Evolutionary conservation across 1,140 invertebrate genomes (phyloP), one percentile per base, ranked within the genome.

Genomic region (Bombus consobrinus): DNA sequence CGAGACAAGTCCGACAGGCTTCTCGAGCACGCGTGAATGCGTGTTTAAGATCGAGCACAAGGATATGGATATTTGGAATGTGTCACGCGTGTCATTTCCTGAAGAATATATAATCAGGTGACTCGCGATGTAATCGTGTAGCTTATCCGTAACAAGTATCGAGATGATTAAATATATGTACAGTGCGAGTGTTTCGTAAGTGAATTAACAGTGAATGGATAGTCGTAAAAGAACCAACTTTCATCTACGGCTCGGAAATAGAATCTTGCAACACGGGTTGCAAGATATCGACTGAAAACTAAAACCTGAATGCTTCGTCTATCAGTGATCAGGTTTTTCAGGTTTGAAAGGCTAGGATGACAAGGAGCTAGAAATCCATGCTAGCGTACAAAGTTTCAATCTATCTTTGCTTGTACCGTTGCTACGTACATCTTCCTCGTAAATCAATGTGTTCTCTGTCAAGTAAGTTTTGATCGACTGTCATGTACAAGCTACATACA

Each of bases 311-410:
- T 43, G n/a, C 28, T 28, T 53, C 43, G 22, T 75, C 41, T 53
- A 12, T 73, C 41, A 3, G n/a, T 13, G 41, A 53, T 75, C 73
- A 34, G 73, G 73, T 75, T 75, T 75, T 75, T 75, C 73, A 43
- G 72, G 72, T 74, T 74, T 47, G 37, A n/a, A 41, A 39, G 28
- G 39, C 37, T 71, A 71, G 39, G 25, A 41, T n/a, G 69, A 71
- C 69, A 71, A n/a, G 39, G 28, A 28, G 69, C 25, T 41, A 71
- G 37, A 41, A n/a, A 47, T 43, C 41, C 15, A 47, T 0, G 39
- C 13, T 22, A 37, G 4, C 32, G 13, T 28, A 25, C 64, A 9
- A 25, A 43, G 8, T 32, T 4, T 10, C 47, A 0, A 41, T 59
- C 13, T 32, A 53, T 43, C 8, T 53, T 53, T 53, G 18, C 47